Evolutionary conservation across 2,888 invertebrate genomes (phyloP), one percentile per base, ranked within the genome.

Genomic region (Brenthis hecate): DNA sequence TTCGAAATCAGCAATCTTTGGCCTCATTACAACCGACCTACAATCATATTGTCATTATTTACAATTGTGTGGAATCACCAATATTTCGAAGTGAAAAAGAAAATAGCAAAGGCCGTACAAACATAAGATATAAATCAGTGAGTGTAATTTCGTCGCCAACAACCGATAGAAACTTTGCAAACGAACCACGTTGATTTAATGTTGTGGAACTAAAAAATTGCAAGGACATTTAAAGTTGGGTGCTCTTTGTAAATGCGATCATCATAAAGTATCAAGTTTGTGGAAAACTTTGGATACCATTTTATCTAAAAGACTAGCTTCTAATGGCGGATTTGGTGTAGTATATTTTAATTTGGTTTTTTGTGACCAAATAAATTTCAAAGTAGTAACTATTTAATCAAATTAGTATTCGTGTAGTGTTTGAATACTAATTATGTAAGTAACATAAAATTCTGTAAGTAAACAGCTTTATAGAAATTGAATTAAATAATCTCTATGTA

Each of bases 131-230:
- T 67, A 69, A 73, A 74, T 74, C 74, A 73, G 65, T 60, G 28
- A 66, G 66, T 50, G 74, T 77, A 76, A 77, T 74, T 74, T 74
- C 56, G 70, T 69, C 65, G 73, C 74, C 73, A 74, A 74, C 67
- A 73, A 68, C 69, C 69, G 61, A 70, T 69, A 62, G 70, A 74
- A 73, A 74, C 55, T 75, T 73, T 58, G 51, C 69, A 65, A 68
- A 72, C 67, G 51, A 48, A 57, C 60, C 68, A 73, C 73, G 74
- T 74, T 72, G 75, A 75, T 73, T 67, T 68, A 72, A 64, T 71
- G 71, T 68, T 54, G 65, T 70, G 68, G 63, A 73, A 73, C 69
- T 53, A 71, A 62, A 74, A 69, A 72, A 72, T 55, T 56, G 56
- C 61, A 50, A 19, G 56, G 53, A 19, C 51, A 43, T 53, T 62